Evolutionary conservation across 2,797 vertebrate genomes (phyloP), one percentile per base, ranked within the genome.

Genomic region (Smutsia gigantea): DNA sequence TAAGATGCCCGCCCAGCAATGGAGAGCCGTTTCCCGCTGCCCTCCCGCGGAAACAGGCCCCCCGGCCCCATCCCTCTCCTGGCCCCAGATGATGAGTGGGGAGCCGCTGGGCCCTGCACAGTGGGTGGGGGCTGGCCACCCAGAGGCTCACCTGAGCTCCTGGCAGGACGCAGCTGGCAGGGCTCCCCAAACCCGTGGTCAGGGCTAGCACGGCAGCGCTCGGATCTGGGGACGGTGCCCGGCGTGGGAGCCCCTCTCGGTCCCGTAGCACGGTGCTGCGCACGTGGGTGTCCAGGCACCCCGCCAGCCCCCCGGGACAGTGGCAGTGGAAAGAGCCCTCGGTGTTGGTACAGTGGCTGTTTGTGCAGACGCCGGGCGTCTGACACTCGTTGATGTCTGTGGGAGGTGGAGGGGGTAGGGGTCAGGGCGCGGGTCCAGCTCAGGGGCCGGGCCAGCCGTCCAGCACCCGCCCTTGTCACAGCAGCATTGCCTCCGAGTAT

Each of bases 161-260:
- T 99, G 57, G 99, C 99, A 0, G 99, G 99, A 93, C 99, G 99
- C 13, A 99, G 99, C 0, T 99, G 98, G 96, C 99, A 99, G 0
- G 99, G 99, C 95, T 99, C 99, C 39, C 99, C 99, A 1, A 99
- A 99, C 11, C 99, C 99, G 0, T 99, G 99, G 86, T 99, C 99
- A 0, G 99, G 99, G 95, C 98, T 99, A 82, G 99, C 99, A 18
- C 99, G 99, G 98, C 99, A 99, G 96, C 99, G 99, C 97, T 99
- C 99, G 0, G 99, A 99, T 97, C 99, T 99, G 94, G 99, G 99
- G 96, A 99, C 99, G 0, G 99, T 99, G 0, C 99, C 99, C 0
- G 99, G 99, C 98, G 0, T 99, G 99, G 0, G 99, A 99, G 86
- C 99, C 99, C 98, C 99, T 99, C 75, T 99, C 99, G 95, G 98